These are phyloP conservation scores for Stenopsyche tienmushanensis DNA, from an alignment of 1,140 invertebrate genomes.

Conservation along the genomic window DNA sequence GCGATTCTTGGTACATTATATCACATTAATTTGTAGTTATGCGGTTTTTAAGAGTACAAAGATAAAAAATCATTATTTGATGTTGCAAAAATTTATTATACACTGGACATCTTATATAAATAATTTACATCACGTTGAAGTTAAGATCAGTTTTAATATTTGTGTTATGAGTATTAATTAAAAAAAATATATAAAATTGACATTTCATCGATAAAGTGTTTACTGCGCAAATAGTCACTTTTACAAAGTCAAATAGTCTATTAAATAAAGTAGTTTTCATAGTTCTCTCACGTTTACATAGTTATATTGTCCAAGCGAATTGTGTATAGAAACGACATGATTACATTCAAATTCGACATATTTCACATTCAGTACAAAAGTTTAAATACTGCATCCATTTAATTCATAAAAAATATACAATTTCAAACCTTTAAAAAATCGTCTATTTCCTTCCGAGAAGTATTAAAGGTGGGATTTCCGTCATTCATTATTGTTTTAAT, in stretches of 20 bases:
- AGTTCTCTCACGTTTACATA: neutral
- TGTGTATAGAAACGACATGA: neutral
- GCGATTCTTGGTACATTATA: too few relatives aligned
- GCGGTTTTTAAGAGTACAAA: neutral
- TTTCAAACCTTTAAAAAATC: too few relatives aligned
- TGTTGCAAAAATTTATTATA: neutral
- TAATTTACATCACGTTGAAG: neutral
- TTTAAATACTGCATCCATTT: neutral
- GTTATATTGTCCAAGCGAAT: neutral
- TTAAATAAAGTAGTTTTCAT: neutral
- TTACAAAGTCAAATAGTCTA: too few relatives aligned
- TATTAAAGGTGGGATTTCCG: too few relatives aligned
- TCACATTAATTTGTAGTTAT: neutral
- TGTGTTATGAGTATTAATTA: neutral
- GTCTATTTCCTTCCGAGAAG: too few relatives aligned
- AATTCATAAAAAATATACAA: neutral
- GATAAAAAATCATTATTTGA: neutral
- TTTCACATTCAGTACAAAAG: neutral
- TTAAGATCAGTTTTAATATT: neutral
- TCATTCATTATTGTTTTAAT: too few relatives aligned
- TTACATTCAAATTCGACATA: neutral
- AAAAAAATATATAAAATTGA: slow-evolving; percentile 6
- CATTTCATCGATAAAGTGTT: neutral
- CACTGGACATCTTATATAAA: slow-evolving; percentile 1
- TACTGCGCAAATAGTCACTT: neutral